These are phyloP conservation scores for Coregonus sp. DNA, from an alignment of 2,797 vertebrate species.

Conservation along the genomic window DNA sequence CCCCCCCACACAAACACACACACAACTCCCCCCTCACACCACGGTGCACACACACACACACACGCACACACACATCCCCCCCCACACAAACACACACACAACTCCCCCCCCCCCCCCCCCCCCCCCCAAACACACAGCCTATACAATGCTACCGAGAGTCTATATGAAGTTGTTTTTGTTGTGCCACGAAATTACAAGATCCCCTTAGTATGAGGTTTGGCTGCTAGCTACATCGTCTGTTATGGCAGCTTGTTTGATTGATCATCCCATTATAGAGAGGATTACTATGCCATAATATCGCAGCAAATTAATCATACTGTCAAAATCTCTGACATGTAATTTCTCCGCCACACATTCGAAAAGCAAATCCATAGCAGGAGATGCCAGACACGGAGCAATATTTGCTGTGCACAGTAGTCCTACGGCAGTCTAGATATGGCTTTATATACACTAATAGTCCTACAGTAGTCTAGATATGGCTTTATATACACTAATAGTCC, in stretches of 20 bases:
- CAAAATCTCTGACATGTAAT: constrained; percentile 64
- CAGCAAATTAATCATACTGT: constrained; percentile 74
- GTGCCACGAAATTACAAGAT: constrained; percentile 46
- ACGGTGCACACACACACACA: too few relatives aligned
- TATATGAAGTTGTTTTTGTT: constrained; percentile 27
- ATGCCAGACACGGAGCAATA: constrained; percentile 43
- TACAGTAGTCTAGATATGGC: too few relatives aligned
- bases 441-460: too few relatives aligned
- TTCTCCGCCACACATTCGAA: constrained; percentile 52
- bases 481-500: too few relatives aligned
- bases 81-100: too few relatives aligned
- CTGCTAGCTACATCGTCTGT: constrained; percentile 9
- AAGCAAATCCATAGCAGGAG: constrained; percentile 53
- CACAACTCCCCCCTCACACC: too few relatives aligned
- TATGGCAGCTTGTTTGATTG: constrained; percentile 54
- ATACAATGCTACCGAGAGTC: not conserved
- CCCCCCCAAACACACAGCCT: too few relatives aligned
- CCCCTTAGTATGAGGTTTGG: constrained; percentile 30
- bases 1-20: too few relatives aligned
- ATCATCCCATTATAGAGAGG: constrained; percentile 47
- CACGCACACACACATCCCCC: too few relatives aligned
- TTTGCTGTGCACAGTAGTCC: constrained; percentile 13
- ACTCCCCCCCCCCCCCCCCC: too few relatives aligned
- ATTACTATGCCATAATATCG: constrained; percentile 63
- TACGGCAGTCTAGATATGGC: not conserved